Base-by-base conservation (phyloP, 2,797 vertebrate species). In the Rachycentron canadum region DNA sequence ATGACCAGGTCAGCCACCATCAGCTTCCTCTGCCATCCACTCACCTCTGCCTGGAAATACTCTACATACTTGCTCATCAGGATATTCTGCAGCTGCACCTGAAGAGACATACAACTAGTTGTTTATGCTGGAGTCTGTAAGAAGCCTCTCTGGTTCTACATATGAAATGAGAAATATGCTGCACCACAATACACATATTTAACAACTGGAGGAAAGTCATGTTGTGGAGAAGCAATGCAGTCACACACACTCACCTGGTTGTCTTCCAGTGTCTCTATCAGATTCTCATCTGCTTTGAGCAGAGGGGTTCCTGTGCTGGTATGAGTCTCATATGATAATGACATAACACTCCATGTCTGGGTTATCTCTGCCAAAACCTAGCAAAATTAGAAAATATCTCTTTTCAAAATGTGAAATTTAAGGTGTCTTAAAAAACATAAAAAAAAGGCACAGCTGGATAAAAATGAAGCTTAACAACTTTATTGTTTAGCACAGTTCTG, bases 1-100 rank as follows among this genome's bases (percentile, higher is more conserved):
- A 96, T 96, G 69, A 96, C 96, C 69, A 93, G 89, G 84, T 96
- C 96, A 1, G 95, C 95, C 83, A 96, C 89, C 93, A 96, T 95
- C 73, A 96, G 86, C 79, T 91, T 94, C 81, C 89, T 93, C 91
- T 97, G 96, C 95, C 96, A 96, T 25, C 93, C 87, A 9, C 94
- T 96, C 77, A 96, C 96, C 79, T 97, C 94, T 7, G 93, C 89
- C 84, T 94, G 93, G 90, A 96, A 97, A 91, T 96, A 95, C 68
- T 96, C 96, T 11, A 96, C 95, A 45, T 96, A 95, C 84, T 97
- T 97, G 84, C 96, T 97, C 95, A 96, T 96, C 43, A 95, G 85
- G 86, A 95, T 96, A 85, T 95, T 96, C 91, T 97, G 95, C 81
- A 96, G 89, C 78, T 95, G 95, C 61, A 96, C 90, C 94, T 96